Evolutionary conservation across 2,888 invertebrate species (phyloP), one percentile per base, ranked within the genome.

Genomic region (Ectobius pallidus): DNA sequence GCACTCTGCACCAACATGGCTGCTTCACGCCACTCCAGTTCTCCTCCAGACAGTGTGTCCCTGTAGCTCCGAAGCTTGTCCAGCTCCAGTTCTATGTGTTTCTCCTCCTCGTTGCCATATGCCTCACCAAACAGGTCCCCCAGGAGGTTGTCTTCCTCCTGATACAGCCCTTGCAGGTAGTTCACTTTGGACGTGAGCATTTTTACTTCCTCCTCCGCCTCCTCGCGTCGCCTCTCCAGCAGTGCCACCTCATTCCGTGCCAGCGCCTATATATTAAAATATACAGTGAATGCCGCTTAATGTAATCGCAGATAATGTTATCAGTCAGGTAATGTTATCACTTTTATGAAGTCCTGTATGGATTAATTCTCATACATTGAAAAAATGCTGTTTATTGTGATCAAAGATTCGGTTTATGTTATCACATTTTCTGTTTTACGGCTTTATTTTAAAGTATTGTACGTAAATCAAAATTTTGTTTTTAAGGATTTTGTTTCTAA

Each of bases 41-140:
- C 80, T 67, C 79, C 80, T 76, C 79, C 79, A 74, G 78, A 80
- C 76, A 81, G 78, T 70, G 81, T 80, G 76, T 80, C 80, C 63
- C 81, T 79, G 77, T 81, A 83, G 78, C 79, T 80, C 65, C 81
- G 79, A 75, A 82, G 77, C 75, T 79, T 78, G 77, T 82, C 81
- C 77, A 80, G 76, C 76, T 79, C 79, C 69, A 68, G 22, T 30
- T 76, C 76, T 7, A 74, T 39, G 16, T 68, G 42, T 16, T 49
- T 34, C 58, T 76, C 76, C 25, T 74, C 75, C 14, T 72, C 73
- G 55, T 71, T 74, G 34, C 74, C 76, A 61, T 74, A 75, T 4
- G 72, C 49, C 9, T 74, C 74, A 0, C 71, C 74, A 52, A 74
- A 75, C 69, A 74, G 44, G 14, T 69, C 69, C 2, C 81, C 78